Conservation (phyloP, 2,888 invertebrate genomes). For the Rhabditophanes sp. region DNA sequence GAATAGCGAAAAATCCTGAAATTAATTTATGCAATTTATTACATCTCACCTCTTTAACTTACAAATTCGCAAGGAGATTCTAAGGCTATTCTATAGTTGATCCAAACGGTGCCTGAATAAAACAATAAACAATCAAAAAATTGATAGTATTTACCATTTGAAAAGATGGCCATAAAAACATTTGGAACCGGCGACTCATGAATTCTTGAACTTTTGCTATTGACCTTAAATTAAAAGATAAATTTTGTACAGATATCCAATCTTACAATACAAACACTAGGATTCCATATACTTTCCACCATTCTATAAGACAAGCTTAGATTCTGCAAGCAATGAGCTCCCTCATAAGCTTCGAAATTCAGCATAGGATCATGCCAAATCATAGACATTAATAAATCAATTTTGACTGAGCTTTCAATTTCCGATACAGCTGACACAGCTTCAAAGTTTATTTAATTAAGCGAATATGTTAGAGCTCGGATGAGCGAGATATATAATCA, state of each 20-base stretch:
- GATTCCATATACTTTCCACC: conserved; percentile 16
- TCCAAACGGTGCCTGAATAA: conserved; percentile 16
- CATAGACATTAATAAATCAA: conserved; percentile 42
- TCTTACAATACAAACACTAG: background rate
- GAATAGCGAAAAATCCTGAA: conserved; percentile 10
- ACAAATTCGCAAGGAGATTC: conserved; percentile 40
- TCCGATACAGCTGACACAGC: conserved; percentile 23
- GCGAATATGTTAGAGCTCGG: too few species aligned
- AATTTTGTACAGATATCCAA: conserved; percentile 16
- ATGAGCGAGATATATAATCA: too few species aligned
- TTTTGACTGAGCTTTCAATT: conserved; percentile 23
- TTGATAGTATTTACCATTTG: conserved; percentile 29
- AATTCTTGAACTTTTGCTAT: conserved; percentile 25
- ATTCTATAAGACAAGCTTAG: conserved; percentile 29
- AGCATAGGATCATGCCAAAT: conserved; percentile 44
- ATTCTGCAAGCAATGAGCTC: conserved; percentile 40
- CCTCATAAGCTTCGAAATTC: conserved; percentile 35
- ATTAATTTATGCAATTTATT: background rate
- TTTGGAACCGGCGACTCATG: conserved; percentile 42
- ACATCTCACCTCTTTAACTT: background rate
- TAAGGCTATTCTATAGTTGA: conserved; percentile 24
- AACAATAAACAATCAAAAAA: background rate
- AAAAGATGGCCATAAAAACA: conserved; percentile 41
- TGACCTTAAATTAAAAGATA: conserved; percentile 14
- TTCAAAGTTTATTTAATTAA: too few species aligned